Evolutionary conservation across 1,140 invertebrate species (phyloP).

Genomic region (Drosophila sproati): DNA sequence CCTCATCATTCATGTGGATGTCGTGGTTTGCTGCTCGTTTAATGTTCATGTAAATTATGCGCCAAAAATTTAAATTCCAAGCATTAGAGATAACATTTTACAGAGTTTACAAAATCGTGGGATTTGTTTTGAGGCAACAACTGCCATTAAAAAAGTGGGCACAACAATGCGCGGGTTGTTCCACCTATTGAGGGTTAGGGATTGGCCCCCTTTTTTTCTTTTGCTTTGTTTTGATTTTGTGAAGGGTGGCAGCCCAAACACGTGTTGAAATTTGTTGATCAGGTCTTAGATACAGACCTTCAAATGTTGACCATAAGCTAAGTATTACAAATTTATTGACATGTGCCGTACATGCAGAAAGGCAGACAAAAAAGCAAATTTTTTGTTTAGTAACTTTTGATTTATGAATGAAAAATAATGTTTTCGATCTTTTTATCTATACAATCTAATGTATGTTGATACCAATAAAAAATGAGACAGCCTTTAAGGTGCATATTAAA

Average conservation of each 20-base stretch:
- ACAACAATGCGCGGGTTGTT: slow-evolving; percentile 11
- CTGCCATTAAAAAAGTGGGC: slow-evolving; percentile 35
- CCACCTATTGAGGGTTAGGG: background rate
- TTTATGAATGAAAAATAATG: too few species aligned
- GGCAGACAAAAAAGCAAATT: too few species aligned
- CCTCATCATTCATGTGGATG: slow-evolving; percentile 67
- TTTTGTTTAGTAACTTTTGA: too few species aligned
- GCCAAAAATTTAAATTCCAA: slow-evolving; percentile 67
- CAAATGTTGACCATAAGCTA: slow-evolving; percentile 18
- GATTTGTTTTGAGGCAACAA: slow-evolving; percentile 48
- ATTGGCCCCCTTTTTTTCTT: background rate
- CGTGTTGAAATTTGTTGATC: slow-evolving; percentile 37
- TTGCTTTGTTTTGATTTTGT: background rate
- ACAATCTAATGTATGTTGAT: too few species aligned
- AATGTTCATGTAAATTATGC: slow-evolving; percentile 70
- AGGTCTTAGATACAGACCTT: background rate
- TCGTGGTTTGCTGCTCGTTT: slow-evolving; percentile 49
- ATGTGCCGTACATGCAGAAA: background rate
- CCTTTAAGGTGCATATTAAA: too few species aligned
- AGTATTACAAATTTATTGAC: slow-evolving; percentile 35
- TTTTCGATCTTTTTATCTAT: too few species aligned
- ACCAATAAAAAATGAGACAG: too few species aligned
- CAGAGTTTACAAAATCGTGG: slow-evolving; percentile 65
- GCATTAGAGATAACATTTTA: slow-evolving; percentile 65
- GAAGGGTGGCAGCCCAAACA: slow-evolving; percentile 32